Evolutionary conservation across 2,113 vertebrate genomes (phyloP).

Genomic region (Sceloporus tristichus): DNA sequence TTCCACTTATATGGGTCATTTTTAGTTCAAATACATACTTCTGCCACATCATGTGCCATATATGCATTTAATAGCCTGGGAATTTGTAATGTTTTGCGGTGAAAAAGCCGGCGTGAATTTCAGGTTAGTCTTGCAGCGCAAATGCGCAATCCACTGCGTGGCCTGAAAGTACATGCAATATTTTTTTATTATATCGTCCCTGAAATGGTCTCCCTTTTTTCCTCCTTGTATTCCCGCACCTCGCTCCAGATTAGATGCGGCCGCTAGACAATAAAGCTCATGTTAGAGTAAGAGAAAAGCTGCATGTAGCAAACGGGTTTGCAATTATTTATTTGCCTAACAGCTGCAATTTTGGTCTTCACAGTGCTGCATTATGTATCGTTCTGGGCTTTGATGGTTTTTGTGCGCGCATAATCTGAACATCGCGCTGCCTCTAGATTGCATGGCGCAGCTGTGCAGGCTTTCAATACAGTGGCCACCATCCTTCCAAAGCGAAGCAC

Average conservation of each 20-base stretch:
- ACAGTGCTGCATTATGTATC: neutral
- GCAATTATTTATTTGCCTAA: slow-evolving; percentile 21
- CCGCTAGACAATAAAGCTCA: neutral
- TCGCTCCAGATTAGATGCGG: neutral
- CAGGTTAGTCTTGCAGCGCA: neutral
- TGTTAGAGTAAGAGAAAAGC: slow-evolving; percentile 6
- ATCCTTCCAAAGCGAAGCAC: neutral
- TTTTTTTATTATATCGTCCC: neutral
- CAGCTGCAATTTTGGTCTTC: slow-evolving; percentile 30
- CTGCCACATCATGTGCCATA: neutral
- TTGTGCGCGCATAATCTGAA: neutral
- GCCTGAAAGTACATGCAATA: neutral
- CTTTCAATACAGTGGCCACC: neutral
- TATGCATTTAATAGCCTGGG: neutral
- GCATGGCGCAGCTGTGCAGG: neutral
- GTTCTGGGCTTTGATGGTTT: neutral
- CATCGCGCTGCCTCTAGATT: neutral
- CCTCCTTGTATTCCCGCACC: neutral
- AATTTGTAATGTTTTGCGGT: neutral
- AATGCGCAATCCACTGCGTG: neutral
- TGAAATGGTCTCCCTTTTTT: neutral
- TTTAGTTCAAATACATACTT: too few relatives aligned
- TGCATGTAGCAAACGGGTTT: neutral
- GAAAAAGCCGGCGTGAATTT: neutral
- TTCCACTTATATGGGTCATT: too few relatives aligned